Evolutionary conservation across 1,140 invertebrate genomes (phyloP), one percentile per base, ranked within the genome.

Genomic region (Dendrolimus punctatus): DNA sequence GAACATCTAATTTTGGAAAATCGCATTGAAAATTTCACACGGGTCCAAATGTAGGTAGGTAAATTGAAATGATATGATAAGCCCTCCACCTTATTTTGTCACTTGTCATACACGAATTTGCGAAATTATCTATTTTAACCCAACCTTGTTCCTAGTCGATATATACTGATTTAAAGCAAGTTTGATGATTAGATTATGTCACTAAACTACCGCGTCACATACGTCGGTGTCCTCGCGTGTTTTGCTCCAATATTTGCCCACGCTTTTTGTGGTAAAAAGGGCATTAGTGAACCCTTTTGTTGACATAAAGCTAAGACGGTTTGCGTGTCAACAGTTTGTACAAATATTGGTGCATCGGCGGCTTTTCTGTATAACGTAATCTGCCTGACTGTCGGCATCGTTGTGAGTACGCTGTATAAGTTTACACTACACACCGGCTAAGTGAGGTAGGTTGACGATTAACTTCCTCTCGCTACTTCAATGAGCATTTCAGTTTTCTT

Each of bases 241-340:
- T 23, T 73, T 71, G 64, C 55, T 58, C 73, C 76, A 73, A 76
- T 79, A 78, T 81, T 84, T 84, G 73, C 65, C 65, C 48, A 70
- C 62, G 74, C 76, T 82, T 84, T 84, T 84, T 81, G 73, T 82
- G 60, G 70, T 78, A 81, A 85, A 82, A 85, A 82, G 81, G 76
- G 78, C 80, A 85, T 85, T 85, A 82, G 78, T 76, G 79, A 76
- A 75, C 79, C 81, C 80, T 80, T 80, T 64, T 85, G 68, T 85
- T 80, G 71, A 72, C 75, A 50, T 63, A 63, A 64, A 55, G 66
- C 71, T 82, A 81, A 85, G 81, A 73, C 78, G 76, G 79, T 82
- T 85, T 80, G 73, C 79, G 64, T 75, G 81, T 82, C 77, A 78
- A 84, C 77, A 77, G 58, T 57, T 43, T 48, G 54, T 6, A 61